Evolutionary conservation across 2,113 vertebrate species (phyloP).

Genomic region (Varanus komodoensis): DNA sequence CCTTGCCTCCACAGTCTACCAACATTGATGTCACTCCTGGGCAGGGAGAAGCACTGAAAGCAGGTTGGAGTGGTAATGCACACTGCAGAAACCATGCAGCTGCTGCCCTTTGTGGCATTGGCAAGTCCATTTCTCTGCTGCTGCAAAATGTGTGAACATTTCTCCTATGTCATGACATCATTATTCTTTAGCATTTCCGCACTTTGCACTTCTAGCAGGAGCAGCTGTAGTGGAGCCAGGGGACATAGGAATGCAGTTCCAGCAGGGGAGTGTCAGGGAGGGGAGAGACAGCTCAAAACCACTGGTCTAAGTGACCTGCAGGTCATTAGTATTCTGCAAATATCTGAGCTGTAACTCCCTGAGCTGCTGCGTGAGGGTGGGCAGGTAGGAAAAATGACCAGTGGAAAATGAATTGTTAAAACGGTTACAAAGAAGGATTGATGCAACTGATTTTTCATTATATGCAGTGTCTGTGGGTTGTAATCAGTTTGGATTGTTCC

Average conservation of each 20-base stretch:
- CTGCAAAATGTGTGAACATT: not conserved
- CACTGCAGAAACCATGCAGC: no score
- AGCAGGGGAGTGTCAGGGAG: no score
- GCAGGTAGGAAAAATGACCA: conserved; percentile 86
- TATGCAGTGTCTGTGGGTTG: conserved; percentile 76
- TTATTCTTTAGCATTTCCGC: no score
- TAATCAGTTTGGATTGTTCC: conserved; percentile 83
- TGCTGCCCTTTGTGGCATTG: not conserved
- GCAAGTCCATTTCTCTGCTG: not conserved
- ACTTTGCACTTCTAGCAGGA: no score
- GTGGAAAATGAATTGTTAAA: conserved; percentile 86
- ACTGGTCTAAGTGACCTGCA: conserved; percentile 69
- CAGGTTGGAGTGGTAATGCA: not conserved
- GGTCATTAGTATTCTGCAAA: conserved; percentile 82
- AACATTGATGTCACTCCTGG: not conserved
- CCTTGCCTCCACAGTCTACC: not conserved
- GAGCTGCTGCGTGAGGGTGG: conserved; percentile 78
- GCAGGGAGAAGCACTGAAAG: not conserved
- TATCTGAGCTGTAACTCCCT: conserved; percentile 72
- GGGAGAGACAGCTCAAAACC: no score
- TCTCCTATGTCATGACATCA: not conserved
- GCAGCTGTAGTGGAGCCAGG: no score
- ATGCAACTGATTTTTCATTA: conserved; percentile 90
- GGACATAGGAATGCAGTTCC: no score
- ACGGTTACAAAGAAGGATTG: conserved; percentile 83